A percentile compares a stretch with the other conserved stretches of the same genome.
These are phyloP conservation scores for Eufriesea mexicana DNA, from an alignment of 1,140 invertebrate species.

Conservation along the genomic window DNA sequence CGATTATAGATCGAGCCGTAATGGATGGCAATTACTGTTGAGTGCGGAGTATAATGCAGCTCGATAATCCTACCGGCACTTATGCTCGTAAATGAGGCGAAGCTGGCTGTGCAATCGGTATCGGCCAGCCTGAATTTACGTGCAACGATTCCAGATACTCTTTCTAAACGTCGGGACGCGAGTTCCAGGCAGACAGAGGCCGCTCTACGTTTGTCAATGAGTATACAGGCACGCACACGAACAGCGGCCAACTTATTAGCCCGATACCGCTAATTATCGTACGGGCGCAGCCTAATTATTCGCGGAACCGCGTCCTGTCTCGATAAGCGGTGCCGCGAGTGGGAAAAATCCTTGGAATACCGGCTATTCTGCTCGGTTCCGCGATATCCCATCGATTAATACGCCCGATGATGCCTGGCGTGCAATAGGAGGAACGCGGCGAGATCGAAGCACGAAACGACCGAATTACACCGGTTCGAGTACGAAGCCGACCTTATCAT, in stretches of 20 bases:
- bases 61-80: conserved; percentile 64
- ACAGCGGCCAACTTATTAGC: neutral
- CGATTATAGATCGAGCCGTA: conserved; percentile 62
- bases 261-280: neutral
- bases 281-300: neutral
- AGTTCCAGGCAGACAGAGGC: no score
- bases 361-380: neutral
- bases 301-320: neutral
- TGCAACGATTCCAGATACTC: neutral
- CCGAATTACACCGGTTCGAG: no score
- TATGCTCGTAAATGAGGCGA: conserved; percentile 46
- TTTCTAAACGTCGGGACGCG: neutral
- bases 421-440: neutral
- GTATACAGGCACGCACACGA: neutral
- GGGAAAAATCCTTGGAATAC: neutral
- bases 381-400: neutral
- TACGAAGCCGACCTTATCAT: no score
- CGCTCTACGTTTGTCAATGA: neutral
- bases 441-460: neutral
- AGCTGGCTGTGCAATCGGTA: conserved; percentile 34
- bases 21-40: conserved; percentile 68
- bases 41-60: conserved; percentile 66
- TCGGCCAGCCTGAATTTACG: conserved; percentile 8
- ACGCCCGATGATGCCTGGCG: neutral
- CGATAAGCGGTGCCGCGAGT: neutral